Evolutionary conservation across 2,113 vertebrate genomes (phyloP).

Genomic region (Corydoras sp.): DNA sequence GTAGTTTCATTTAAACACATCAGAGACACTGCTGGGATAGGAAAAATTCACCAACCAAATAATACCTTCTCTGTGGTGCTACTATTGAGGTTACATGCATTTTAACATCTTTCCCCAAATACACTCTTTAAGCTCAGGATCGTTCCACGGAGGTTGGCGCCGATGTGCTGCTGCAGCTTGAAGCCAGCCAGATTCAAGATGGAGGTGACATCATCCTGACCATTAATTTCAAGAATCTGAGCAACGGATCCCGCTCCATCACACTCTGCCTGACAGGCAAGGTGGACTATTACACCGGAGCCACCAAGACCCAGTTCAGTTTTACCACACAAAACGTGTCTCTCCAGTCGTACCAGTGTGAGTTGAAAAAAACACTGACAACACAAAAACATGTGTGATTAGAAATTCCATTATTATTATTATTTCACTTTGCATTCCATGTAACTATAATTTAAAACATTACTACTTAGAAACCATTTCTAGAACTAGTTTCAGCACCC

Average conservation of each 20-base stretch:
- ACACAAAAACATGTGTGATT: neutral
- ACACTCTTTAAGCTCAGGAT: constrained; percentile 17
- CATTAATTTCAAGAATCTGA: constrained; percentile 68
- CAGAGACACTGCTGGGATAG: too few species aligned
- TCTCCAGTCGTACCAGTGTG: constrained; percentile 38
- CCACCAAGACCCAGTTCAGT: constrained; percentile 64
- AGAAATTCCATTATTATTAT: neutral
- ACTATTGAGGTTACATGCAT: too few species aligned
- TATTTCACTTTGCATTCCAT: too few species aligned
- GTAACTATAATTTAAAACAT: too few species aligned
- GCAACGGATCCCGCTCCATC: constrained; percentile 40
- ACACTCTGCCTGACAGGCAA: constrained; percentile 57
- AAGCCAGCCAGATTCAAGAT: constrained; percentile 53
- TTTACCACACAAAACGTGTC: constrained; percentile 28
- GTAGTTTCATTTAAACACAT: too few species aligned
- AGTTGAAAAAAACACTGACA: constrained; percentile 12
- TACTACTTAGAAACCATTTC: too few species aligned
- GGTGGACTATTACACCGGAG: constrained; percentile 79
- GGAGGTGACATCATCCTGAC: constrained; percentile 69
- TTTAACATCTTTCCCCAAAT: too few species aligned
- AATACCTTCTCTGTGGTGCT: too few species aligned
- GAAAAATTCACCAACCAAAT: too few species aligned
- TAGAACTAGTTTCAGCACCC: too few species aligned
- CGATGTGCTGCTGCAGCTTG: constrained; percentile 60
- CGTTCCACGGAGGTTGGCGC: neutral